These are phyloP conservation scores for Tetranychus urticae DNA, from an alignment of 1,140 invertebrate genomes.

Conservation along the genomic window DNA sequence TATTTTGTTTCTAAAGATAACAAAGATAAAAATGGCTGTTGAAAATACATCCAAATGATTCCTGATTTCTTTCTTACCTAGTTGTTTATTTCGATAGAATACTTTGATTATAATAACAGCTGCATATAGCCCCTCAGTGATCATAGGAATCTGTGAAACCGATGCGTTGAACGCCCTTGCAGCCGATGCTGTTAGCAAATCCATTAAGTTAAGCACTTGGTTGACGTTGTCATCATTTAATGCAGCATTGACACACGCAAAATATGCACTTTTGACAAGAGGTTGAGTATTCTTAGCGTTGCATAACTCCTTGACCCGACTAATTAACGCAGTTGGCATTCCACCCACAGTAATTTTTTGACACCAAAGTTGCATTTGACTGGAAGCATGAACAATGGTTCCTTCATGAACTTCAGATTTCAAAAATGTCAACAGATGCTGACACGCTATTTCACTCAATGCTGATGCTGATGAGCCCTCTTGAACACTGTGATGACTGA, in stretches of 20 bases:
- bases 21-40: neutral
- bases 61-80: slow-evolving; percentile 14
- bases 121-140: slow-evolving; percentile 54
- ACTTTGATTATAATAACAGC: slow-evolving; percentile 43
- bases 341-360: slow-evolving; percentile 32
- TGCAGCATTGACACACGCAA: slow-evolving; percentile 38
- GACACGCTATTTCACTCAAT: slow-evolving; percentile 34
- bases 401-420: slow-evolving; percentile 79
- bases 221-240: slow-evolving; percentile 23
- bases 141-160: slow-evolving; percentile 28
- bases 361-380: slow-evolving; percentile 56
- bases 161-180: slow-evolving; percentile 40
- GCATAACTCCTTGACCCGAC: slow-evolving; percentile 45
- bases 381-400: slow-evolving; percentile 50
- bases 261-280: slow-evolving; percentile 46
- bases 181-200: slow-evolving; percentile 35
- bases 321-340: slow-evolving; percentile 40
- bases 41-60: neutral
- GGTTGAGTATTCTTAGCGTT: slow-evolving; percentile 49
- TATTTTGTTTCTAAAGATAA: slow-evolving; percentile 11
- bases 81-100: slow-evolving; percentile 23
- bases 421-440: slow-evolving; percentile 48
- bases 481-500: slow-evolving; percentile 42
- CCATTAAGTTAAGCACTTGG: slow-evolving; percentile 29
- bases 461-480: slow-evolving; percentile 29